Conservation (phyloP, 1,140 invertebrate species). For the Cyclargus thomasi region DNA sequence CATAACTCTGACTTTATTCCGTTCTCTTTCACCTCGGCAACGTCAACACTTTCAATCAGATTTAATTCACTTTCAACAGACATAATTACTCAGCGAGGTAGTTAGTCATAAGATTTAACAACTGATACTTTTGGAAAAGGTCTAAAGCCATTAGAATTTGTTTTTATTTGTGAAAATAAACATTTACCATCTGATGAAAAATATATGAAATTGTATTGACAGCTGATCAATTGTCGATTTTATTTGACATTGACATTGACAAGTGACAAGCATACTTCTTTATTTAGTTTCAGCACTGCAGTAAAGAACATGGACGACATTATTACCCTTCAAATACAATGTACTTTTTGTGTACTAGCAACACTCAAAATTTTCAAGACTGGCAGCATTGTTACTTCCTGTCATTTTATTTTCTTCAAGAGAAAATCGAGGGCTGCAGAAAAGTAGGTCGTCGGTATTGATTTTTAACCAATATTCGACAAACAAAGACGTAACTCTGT, state of each 20-base stretch:
- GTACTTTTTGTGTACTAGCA: not conserved
- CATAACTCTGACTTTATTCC: slow-evolving; percentile 34
- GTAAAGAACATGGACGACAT: not conserved
- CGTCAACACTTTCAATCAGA: slow-evolving; percentile 50
- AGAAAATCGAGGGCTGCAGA: slow-evolving; percentile 45
- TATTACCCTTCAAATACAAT: not conserved
- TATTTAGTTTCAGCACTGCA: not conserved
- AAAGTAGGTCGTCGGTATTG: slow-evolving; percentile 68
- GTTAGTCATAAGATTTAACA: not conserved
- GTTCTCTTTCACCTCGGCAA: slow-evolving; percentile 45
- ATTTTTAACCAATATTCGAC: slow-evolving; percentile 62
- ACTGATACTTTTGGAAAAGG: slow-evolving; percentile 16
- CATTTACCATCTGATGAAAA: slow-evolving; percentile 37
- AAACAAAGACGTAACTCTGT: slow-evolving; percentile 58
- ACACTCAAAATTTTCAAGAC: not conserved
- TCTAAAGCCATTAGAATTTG: slow-evolving; percentile 42
- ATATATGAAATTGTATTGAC: too few species aligned
- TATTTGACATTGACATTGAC: not conserved
- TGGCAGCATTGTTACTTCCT: slow-evolving; percentile 36
- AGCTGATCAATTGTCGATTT: too few species aligned
- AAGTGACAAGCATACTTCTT: not conserved
- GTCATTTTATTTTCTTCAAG: slow-evolving; percentile 59
- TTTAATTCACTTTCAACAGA: slow-evolving; percentile 31
- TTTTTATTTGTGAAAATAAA: slow-evolving; percentile 55
- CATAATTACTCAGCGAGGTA: slow-evolving; percentile 30